Percentiles rank a stretch among this genome's conserved stretches.
phyloP scores from a whole-genome alignment of 1,140 invertebrate genomes.

The Drosophila trapezifrons region DNA sequence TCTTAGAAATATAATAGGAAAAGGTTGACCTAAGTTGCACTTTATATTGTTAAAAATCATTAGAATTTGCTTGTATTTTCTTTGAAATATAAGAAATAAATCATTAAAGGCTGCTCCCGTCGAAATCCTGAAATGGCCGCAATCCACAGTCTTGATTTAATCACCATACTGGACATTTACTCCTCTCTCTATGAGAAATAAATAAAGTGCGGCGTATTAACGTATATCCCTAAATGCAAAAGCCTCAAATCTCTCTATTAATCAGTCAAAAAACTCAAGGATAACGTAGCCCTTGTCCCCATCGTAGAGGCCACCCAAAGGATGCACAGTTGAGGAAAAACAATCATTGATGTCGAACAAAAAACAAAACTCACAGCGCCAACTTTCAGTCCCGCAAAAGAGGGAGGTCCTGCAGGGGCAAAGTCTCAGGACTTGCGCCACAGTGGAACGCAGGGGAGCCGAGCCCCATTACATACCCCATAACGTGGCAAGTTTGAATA shows the following conservation, averaged over 20 bases:
- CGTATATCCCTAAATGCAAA: no score
- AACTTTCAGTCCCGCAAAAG: conserved; percentile 24
- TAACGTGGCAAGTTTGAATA: conserved; percentile 81
- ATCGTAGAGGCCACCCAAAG: not conserved
- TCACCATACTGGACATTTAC: not conserved
- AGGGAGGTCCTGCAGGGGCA: conserved; percentile 32
- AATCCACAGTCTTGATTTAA: not conserved
- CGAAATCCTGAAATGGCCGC: no score
- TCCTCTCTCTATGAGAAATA: no score
- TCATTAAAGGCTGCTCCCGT: no score
- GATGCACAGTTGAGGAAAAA: conserved; percentile 21
- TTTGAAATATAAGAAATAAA: not conserved
- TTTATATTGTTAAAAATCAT: not conserved
- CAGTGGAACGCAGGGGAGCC: conserved; percentile 13
- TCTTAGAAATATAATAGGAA: not conserved
- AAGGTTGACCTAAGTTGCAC: not conserved
- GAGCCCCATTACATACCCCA: conserved; percentile 56
- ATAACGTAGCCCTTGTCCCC: not conserved
- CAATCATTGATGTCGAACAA: conserved; percentile 41
- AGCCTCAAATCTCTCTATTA: no score
- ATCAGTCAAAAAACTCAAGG: conserved; percentile 12
- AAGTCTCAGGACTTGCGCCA: conserved; percentile 2
- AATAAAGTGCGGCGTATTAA: no score
- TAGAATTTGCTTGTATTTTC: not conserved
- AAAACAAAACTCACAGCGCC: conserved; percentile 24